Conservation (phyloP, 2,113 vertebrate species). For the Aramus guarauna region DNA sequence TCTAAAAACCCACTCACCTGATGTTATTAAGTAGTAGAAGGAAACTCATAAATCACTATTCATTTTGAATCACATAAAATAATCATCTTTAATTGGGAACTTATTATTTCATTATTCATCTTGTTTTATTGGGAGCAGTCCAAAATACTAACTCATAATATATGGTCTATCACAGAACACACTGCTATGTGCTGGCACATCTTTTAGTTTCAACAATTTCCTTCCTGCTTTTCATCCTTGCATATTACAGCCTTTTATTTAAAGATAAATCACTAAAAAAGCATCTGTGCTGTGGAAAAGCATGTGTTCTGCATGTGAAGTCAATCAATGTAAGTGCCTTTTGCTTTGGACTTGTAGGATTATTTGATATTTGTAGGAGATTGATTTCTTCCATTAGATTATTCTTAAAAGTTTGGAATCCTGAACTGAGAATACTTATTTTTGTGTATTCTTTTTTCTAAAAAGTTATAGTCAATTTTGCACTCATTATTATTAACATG, state of each 20-base stretch:
- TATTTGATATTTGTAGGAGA: neutral
- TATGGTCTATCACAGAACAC: neutral
- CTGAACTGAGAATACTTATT: neutral
- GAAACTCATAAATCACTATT: slow-evolving; percentile 7
- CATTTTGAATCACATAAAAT: slow-evolving; percentile 31
- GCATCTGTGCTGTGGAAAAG: neutral
- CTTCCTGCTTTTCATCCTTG: neutral
- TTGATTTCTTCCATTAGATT: neutral
- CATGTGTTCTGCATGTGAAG: neutral
- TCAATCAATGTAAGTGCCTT: neutral
- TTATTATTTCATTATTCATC: slow-evolving; percentile 33
- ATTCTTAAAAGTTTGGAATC: neutral
- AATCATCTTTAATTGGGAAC: neutral
- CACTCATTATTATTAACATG: neutral
- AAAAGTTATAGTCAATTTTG: neutral
- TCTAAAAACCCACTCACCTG: slow-evolving; percentile 14
- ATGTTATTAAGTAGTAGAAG: neutral
- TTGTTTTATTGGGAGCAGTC: neutral
- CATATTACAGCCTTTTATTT: neutral
- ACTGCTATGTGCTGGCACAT: neutral
- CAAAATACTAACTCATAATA: slow-evolving; percentile 20
- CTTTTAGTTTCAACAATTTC: neutral
- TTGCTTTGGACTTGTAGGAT: neutral
- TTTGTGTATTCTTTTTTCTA: neutral
- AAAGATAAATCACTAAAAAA: neutral